Conservation (phyloP, 1,140 invertebrate species). For the Dysdera silvatica region DNA sequence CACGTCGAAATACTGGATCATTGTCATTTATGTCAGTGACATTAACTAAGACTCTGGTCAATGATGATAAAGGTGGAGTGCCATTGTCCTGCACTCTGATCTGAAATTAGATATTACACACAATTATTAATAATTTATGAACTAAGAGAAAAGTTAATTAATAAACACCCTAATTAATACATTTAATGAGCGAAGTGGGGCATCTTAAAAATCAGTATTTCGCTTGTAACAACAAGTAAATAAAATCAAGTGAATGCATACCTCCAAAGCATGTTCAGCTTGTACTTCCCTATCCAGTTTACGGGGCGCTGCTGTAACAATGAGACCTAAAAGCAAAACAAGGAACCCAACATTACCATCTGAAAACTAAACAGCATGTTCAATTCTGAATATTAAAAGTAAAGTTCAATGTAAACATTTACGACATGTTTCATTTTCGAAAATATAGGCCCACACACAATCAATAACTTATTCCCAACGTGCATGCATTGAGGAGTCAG, state of each 20-base stretch:
- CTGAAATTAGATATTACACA: constrained; percentile 3
- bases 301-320: constrained; percentile 35
- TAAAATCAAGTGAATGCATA: constrained; percentile 28
- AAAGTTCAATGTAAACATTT: too few species aligned
- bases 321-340: constrained; percentile 30
- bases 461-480: too few species aligned
- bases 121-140: neutral
- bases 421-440: too few species aligned
- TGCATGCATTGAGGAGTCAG: too few species aligned
- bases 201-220: too few species aligned
- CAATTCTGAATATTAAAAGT: too few species aligned
- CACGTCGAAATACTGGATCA: constrained; percentile 25
- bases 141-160: too few species aligned
- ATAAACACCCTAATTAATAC: too few species aligned
- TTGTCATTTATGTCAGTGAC: constrained; percentile 59
- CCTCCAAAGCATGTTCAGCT: constrained; percentile 40
- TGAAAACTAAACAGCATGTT: too few species aligned
- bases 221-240: neutral
- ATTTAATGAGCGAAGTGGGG: too few species aligned
- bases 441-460: too few species aligned
- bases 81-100: constrained; percentile 92
- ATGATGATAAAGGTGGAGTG: constrained; percentile 75
- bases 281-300: constrained; percentile 37
- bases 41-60: constrained; percentile 75
- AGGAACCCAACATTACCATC: too few species aligned